phyloP scores from a whole-genome alignment of 2,797 vertebrate species.

The Chaenodraco wilsoni region DNA sequence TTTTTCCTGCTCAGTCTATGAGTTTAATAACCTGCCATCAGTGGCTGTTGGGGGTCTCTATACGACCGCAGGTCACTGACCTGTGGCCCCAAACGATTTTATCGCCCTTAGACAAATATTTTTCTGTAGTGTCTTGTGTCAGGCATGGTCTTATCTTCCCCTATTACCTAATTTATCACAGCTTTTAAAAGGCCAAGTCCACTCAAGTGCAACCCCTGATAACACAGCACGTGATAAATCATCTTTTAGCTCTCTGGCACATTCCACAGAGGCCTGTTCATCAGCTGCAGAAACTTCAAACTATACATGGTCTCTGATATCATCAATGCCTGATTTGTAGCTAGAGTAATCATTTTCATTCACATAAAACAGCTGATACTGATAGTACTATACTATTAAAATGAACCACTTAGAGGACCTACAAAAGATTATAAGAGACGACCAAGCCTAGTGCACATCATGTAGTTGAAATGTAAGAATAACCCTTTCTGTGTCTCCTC shows the following conservation, averaged over 20 bases:
- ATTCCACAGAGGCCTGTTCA: conserved; percentile 69
- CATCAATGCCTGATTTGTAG: conserved; percentile 9
- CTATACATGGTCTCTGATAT: conserved; percentile 36
- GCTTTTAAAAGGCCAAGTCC: conserved; percentile 78
- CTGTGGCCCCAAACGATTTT: conserved; percentile 80
- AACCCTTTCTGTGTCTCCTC: background rate
- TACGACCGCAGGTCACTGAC: conserved; percentile 71
- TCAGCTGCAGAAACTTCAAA: conserved; percentile 41
- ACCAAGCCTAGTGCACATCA: background rate
- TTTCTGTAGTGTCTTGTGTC: conserved; percentile 81
- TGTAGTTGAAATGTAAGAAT: background rate
- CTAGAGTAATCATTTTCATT: conserved; percentile 19
- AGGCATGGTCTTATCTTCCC: conserved; percentile 74
- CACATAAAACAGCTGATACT: conserved; percentile 3
- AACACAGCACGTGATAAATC: conserved; percentile 72
- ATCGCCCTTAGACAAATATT: conserved; percentile 85
- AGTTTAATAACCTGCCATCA: conserved; percentile 62
- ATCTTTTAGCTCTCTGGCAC: conserved; percentile 69
- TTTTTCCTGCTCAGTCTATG: conserved; percentile 32
- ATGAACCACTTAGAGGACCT: background rate
- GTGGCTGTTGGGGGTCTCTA: conserved; percentile 66
- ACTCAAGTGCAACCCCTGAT: conserved; percentile 78
- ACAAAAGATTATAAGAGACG: background rate
- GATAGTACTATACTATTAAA: conserved; percentile 5
- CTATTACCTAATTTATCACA: conserved; percentile 84